These are phyloP conservation scores for Netelia virgata DNA, from an alignment of 2,888 invertebrate species.

Conservation along the genomic window DNA sequence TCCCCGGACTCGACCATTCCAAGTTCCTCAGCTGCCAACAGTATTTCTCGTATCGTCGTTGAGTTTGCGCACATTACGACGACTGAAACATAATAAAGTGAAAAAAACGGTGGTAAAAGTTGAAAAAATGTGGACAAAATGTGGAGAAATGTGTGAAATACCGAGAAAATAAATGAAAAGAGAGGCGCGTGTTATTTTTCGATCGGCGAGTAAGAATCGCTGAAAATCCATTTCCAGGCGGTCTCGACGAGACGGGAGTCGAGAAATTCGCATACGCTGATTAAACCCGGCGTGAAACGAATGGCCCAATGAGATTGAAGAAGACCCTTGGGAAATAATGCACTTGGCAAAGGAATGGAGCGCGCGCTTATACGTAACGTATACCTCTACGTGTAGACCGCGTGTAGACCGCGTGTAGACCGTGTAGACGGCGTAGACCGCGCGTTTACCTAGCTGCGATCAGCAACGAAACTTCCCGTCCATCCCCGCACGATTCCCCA, in stretches of 20 bases:
- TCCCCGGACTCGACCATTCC: conserved; percentile 98
- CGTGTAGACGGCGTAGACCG: no score
- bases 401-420: no score
- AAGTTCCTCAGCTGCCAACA: conserved; percentile 96
- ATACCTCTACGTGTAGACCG: no score
- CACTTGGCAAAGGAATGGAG: not conserved
- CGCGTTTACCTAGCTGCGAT: no score
- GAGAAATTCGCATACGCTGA: conserved; percentile 29
- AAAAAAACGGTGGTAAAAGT: not conserved
- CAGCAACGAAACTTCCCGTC: no score
- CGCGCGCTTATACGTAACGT: not conserved
- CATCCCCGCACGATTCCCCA: no score
- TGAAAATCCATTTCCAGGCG: no score
- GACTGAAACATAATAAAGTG: conserved; percentile 89
- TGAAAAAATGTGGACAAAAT: conserved; percentile 2
- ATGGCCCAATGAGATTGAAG: conserved; percentile 14
- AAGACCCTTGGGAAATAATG: conserved; percentile 52
- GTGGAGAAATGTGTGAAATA: conserved; percentile 15
- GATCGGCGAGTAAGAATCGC: no score
- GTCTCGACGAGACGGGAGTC: not conserved
- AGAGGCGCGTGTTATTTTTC: no score
- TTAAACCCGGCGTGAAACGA: conserved; percentile 15
- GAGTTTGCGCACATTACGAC: conserved; percentile 97
- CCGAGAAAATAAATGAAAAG: conserved; percentile 5
- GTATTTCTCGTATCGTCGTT: conserved; percentile 94